Percentiles rank a stretch among this genome's conserved stretches.
Evolutionary conservation across 2,113 vertebrate species (phyloP).

Genomic region (Uria lomvia): DNA sequence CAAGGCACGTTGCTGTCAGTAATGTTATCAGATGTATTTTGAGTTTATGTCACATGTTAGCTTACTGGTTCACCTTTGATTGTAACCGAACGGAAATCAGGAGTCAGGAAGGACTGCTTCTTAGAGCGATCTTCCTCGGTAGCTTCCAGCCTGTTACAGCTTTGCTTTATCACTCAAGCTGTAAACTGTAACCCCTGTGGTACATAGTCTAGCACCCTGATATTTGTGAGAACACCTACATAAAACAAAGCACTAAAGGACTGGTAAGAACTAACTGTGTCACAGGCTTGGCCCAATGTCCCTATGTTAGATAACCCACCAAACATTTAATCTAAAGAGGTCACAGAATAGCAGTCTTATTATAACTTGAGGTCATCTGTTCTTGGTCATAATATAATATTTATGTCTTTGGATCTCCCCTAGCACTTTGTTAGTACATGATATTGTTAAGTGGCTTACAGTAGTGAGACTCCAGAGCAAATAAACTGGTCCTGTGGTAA

Average conservation of each 20-base stretch:
- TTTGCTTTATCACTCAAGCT: neutral
- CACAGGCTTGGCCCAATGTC: neutral
- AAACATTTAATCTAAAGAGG: neutral
- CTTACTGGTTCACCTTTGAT: neutral
- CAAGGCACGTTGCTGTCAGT: neutral
- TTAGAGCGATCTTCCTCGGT: rapidly evolving
- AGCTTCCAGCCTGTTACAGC: neutral
- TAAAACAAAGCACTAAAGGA: neutral
- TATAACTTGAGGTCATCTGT: neutral
- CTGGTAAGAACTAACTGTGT: neutral
- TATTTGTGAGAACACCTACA: neutral
- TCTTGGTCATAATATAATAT: neutral
- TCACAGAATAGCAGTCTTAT: neutral
- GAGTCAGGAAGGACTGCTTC: neutral
- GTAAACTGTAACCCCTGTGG: neutral
- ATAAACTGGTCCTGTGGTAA: conserved; percentile 42
- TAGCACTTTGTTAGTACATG: neutral
- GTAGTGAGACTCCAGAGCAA: conserved; percentile 20
- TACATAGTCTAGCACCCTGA: neutral
- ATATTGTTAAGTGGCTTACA: neutral
- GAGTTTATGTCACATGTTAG: neutral
- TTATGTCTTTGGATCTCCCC: neutral
- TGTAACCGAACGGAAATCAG: neutral
- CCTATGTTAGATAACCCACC: neutral
- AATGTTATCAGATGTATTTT: neutral